Base-by-base conservation (phyloP, 92 coral and sea anemone species). In the Paragorgia papillata region DNA sequence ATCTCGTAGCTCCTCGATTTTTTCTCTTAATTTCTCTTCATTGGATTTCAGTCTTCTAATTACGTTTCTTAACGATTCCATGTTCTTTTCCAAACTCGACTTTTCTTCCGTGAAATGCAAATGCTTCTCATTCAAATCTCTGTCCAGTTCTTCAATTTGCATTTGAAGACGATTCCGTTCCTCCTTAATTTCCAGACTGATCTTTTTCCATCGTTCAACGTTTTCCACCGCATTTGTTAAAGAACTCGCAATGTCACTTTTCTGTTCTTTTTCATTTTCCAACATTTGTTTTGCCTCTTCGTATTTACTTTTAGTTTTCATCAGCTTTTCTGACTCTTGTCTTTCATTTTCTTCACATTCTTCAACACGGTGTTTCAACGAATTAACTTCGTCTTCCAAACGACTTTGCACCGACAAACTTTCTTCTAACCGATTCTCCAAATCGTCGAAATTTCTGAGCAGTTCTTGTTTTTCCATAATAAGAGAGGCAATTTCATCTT, bases 1-100 rank as follows among this genome's bases (percentile, higher is more conserved):
- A 9, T 55, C 64, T 1, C 78, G 78, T n/a, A 71, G 78, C 17
- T 71, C 64, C 53, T 71, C 78, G 20, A 71, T 71, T 55, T 71
- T 71, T 1, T 21, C 20, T 35, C 78, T 51, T 58, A 71, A 35
- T 18, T 31, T 71, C 34, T 71, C 78, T 55, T 71, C 78, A 22
- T 71, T 71, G 1, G 63, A 53, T 37, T 71, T 71, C 35, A 71
- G n/a, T 55, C 78, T 63, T 55, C 32, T 53, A 3, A 71, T n/a
- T 7, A 71, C 51, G 24, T 50, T 53, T 35, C 57, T 71, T 17
- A 71, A 55, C 0, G 78, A 29, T 31, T 33, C 78, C 78, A 54
- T 35, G 40, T 71, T 51, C 7, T 55, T 51, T 55, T 71, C 78
- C 41, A 71, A 55, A 33, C 49, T 71, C 27, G 78, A 71, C 33